phyloP scores from a whole-genome alignment of 2,797 vertebrate genomes.

The Cyprinella venusta region DNA sequence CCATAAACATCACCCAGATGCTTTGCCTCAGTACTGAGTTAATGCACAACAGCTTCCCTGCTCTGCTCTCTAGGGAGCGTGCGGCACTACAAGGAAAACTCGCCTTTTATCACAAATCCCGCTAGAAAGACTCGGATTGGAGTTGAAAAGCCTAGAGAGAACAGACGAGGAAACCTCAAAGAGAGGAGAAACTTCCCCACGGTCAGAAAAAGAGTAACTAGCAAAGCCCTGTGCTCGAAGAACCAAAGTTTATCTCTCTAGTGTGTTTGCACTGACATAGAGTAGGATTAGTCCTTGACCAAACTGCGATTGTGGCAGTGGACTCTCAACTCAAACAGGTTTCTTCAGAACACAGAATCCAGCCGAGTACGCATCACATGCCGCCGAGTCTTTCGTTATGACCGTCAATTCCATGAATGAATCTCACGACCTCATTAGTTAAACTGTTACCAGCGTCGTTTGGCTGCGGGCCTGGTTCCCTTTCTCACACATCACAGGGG shows the following conservation, averaged over 20 bases:
- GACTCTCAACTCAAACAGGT: slow-evolving; percentile 4
- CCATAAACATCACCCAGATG: slow-evolving; percentile 80
- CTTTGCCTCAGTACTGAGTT: slow-evolving; percentile 46
- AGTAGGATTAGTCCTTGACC: slow-evolving; percentile 30
- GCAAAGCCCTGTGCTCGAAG: background rate
- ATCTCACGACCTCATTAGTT: slow-evolving; percentile 34
- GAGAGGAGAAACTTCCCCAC: slow-evolving; percentile 18
- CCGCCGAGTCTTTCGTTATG: slow-evolving; percentile 4
- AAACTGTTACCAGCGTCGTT: slow-evolving; percentile 51
- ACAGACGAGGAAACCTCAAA: slow-evolving; percentile 20
- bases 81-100: slow-evolving; percentile 43
- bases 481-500: slow-evolving; percentile 75
- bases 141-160: slow-evolving; percentile 29
- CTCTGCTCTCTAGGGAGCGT: slow-evolving; percentile 32
- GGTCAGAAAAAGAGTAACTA: slow-evolving; percentile 7
- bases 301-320: background rate
- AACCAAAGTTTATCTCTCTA: background rate
- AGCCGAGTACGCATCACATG: background rate
- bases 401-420: slow-evolving; percentile 17
- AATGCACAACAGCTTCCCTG: slow-evolving; percentile 48
- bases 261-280: background rate
- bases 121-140: slow-evolving; percentile 37
- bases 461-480: slow-evolving; percentile 63
- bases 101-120: slow-evolving; percentile 57
- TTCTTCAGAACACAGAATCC: background rate